A percentile compares a stretch with the other conserved stretches of the same genome.
Conservation (phyloP, 2,888 invertebrate genomes). For the Dicycla oo region DNA sequence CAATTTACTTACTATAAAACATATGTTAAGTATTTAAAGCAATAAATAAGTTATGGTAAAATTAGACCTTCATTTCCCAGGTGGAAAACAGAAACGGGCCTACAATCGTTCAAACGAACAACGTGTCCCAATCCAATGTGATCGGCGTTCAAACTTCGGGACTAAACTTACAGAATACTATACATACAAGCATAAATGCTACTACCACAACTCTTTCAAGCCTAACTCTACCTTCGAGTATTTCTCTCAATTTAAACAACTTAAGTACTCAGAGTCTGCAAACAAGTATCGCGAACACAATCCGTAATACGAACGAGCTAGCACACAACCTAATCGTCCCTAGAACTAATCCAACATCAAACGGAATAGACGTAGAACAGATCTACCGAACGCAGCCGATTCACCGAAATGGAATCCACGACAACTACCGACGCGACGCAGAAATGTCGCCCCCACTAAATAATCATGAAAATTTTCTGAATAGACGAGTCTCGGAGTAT, state of each 20-base stretch:
- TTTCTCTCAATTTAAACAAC: conserved; percentile 80
- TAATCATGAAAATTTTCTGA: conserved; percentile 82
- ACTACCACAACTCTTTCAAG: conserved; percentile 77
- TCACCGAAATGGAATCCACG: conserved; percentile 84
- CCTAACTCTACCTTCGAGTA: conserved; percentile 78
- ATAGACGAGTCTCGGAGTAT: conserved; percentile 83
- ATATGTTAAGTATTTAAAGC: background rate
- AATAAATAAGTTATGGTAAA: conserved; percentile 26
- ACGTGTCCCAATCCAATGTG: conserved; percentile 75
- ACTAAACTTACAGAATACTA: conserved; percentile 73
- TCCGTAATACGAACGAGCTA: conserved; percentile 78
- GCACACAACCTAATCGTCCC: conserved; percentile 85
- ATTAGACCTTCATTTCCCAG: conserved; percentile 68
- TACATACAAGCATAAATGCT: conserved; percentile 74
- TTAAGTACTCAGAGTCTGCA: conserved; percentile 71
- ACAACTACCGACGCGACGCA: conserved; percentile 77
- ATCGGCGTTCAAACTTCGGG: conserved; percentile 80
- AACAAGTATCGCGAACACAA: conserved; percentile 78
- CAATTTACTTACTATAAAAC: background rate
- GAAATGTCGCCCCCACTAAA: conserved; percentile 80
- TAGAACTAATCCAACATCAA: conserved; percentile 75
- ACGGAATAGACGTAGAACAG: conserved; percentile 85
- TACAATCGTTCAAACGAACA: conserved; percentile 77
- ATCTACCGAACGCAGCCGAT: conserved; percentile 72
- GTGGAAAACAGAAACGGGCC: conserved; percentile 85